Conservation (phyloP, 2,797 vertebrate genomes). For the Neomorphus geoffroyi region DNA sequence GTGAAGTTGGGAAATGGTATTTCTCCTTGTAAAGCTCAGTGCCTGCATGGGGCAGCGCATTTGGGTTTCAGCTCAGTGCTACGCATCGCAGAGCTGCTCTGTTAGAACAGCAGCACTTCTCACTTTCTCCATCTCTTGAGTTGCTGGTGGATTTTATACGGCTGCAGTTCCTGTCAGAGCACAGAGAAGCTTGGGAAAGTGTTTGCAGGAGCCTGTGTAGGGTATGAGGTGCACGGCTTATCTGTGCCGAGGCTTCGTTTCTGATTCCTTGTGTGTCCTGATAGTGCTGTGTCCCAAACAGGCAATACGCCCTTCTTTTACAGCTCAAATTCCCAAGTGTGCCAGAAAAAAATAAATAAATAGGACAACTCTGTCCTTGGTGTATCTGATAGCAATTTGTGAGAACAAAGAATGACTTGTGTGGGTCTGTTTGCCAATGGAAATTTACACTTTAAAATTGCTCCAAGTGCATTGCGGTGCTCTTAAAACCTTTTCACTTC, state of each 20-base stretch:
- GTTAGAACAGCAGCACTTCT: background rate
- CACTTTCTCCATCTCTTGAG: background rate
- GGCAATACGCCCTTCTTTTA: background rate
- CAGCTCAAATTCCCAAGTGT: background rate
- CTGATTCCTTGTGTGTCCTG: background rate
- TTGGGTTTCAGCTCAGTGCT: background rate
- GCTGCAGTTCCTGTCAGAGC: background rate
- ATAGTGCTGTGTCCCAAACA: background rate
- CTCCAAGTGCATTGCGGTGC: background rate
- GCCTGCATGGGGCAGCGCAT: background rate
- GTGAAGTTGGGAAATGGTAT: background rate
- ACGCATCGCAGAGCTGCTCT: background rate
- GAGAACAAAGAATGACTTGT: conserved; percentile 55
- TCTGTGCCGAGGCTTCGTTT: background rate
- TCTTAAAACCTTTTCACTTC: conserved; percentile 46
- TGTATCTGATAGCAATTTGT: conserved; percentile 1
- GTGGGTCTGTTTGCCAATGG: conserved; percentile 37
- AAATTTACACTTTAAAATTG: conserved; percentile 58
- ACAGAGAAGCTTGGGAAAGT: background rate
- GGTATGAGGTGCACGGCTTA: background rate
- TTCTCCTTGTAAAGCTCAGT: background rate
- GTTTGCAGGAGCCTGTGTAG: background rate
- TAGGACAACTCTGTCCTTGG: conserved; percentile 11
- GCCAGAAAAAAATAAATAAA: conserved; percentile 39
- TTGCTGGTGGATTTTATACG: background rate